Evolutionary conservation across 2,888 invertebrate genomes (phyloP).

Genomic region (Pogonocherus hispidulus): DNA sequence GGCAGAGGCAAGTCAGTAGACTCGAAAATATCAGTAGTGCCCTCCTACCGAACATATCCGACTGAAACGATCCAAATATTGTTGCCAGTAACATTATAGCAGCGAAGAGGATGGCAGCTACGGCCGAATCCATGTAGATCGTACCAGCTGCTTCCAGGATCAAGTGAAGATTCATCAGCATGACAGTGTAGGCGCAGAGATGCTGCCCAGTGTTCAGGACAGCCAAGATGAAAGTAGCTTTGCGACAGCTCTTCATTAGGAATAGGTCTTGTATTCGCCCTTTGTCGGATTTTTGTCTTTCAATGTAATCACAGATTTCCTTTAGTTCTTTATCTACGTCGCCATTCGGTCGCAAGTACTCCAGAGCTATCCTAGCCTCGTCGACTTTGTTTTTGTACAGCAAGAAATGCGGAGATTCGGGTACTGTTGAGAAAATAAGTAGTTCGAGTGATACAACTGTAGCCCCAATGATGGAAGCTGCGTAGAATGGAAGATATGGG

Average conservation of each 20-base stretch:
- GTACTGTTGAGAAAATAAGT: slow-evolving; percentile 63
- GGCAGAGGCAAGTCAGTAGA: slow-evolving; percentile 61
- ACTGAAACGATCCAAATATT: slow-evolving; percentile 58
- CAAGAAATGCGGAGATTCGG: slow-evolving; percentile 65
- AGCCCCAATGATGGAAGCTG: slow-evolving; percentile 62
- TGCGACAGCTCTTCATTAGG: slow-evolving; percentile 63
- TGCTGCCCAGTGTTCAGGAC: slow-evolving; percentile 66
- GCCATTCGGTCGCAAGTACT: slow-evolving; percentile 55
- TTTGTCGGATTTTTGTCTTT: slow-evolving; percentile 63
- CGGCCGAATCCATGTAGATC: slow-evolving; percentile 56
- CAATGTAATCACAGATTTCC: slow-evolving; percentile 63
- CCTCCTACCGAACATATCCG: slow-evolving; percentile 65
- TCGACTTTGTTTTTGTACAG: slow-evolving; percentile 59
- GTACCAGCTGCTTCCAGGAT: slow-evolving; percentile 64
- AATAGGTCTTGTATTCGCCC: slow-evolving; percentile 64
- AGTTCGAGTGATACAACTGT: slow-evolving; percentile 59
- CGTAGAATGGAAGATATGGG: slow-evolving; percentile 62
- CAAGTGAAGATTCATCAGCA: slow-evolving; percentile 66
- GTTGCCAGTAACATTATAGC: slow-evolving; percentile 64
- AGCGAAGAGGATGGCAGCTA: slow-evolving; percentile 64
- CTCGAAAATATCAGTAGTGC: slow-evolving; percentile 61
- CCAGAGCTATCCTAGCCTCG: slow-evolving; percentile 59
- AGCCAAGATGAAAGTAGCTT: slow-evolving; percentile 65
- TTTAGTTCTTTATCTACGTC: slow-evolving; percentile 63
- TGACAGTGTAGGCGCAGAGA: slow-evolving; percentile 66